Base-by-base conservation (phyloP, 2,888 invertebrate genomes). In the Tridacna crocea region DNA sequence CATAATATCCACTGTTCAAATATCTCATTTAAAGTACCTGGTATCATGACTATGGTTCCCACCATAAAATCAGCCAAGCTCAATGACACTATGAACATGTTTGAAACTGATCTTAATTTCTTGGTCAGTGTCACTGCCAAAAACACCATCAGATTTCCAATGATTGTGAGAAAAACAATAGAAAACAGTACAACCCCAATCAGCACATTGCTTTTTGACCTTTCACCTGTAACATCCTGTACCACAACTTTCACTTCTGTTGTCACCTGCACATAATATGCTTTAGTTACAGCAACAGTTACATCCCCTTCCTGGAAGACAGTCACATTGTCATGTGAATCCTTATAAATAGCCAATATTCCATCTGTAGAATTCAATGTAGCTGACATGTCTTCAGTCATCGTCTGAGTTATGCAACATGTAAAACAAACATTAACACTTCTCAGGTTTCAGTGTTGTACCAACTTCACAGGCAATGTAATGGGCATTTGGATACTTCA, bases 41-140 rank as follows among this genome's bases (percentile, higher is more conserved):
- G 92, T 6, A 91, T 88, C 92, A 92, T 92, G 15, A 92, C 92
- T 12, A 91, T 87, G 0, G 90, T 90, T 47, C 90, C 92, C n/a
- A 92, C 88, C 24, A 92, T 80, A 17, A 92, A 80, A 79, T 92
- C 92, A 0, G 92, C 90, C 66, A 91, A 73, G 46, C 91, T 91
- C 51, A 92, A 83, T 0, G 91, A 91, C 70, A 91, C 83, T 22
- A 92, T 91, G 82, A 92, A 92, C 75, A 90, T 84, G 81, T 92
- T 92, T n/a, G 91, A 91, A 15, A 92, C 89, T 10, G 90, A 89
- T 48, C 90, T 77, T 17, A 92, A 82, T 63, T 90, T 90, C 72
- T 84, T 88, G 76, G 88, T 87, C 26, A 80, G 80, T 17, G 83
- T 65, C 72, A 92, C 91, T 4, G 92, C 90, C 17, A 90, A 72